Conservation (phyloP, 2,888 invertebrate species). For the Lordiphosa andalusiaca region DNA sequence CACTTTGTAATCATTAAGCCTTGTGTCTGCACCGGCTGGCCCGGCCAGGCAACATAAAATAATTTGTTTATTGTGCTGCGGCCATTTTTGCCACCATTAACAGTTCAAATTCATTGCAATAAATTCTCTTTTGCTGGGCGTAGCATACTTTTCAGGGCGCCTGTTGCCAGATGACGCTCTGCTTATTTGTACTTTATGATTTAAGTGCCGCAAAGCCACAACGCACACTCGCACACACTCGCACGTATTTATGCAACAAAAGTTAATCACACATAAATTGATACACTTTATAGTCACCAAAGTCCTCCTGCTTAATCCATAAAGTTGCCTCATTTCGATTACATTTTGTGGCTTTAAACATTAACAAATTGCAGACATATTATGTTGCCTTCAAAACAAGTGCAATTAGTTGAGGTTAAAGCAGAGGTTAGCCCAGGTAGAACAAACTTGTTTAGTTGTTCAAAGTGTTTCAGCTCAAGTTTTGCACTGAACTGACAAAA, state of each 20-base stretch:
- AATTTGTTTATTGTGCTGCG: constrained; percentile 67
- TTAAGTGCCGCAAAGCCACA: constrained; percentile 53
- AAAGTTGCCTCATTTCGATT: constrained; percentile 20
- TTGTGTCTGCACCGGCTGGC: constrained; percentile 10
- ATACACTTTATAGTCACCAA: constrained; percentile 20
- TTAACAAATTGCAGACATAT: constrained; percentile 39
- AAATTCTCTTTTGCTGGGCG: constrained; percentile 47
- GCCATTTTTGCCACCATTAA: constrained; percentile 56
- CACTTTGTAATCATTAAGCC: constrained; percentile 57
- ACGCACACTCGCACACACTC: constrained; percentile 28
- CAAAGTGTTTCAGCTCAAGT: constrained; percentile 1
- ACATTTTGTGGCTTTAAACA: constrained; percentile 23
- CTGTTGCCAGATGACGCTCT: constrained; percentile 32
- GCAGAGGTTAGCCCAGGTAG: constrained; percentile 21
- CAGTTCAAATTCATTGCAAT: constrained; percentile 63
- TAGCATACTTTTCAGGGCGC: constrained; percentile 25
- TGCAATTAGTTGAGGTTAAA: constrained; percentile 29
- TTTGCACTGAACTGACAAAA: too few relatives aligned
- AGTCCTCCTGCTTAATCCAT: constrained; percentile 6
- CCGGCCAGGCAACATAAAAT: constrained; percentile 46
- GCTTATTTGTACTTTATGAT: constrained; percentile 54
- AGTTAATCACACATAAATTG: constrained; percentile 40
- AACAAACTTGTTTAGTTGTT: background rate
- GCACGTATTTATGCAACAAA: constrained; percentile 12
- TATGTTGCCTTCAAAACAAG: constrained; percentile 22